Percentiles rank a stretch among this genome's conserved stretches.
These are phyloP conservation scores for Ruditapes philippinarum DNA, from an alignment of 1,140 invertebrate genomes.

Conservation along the genomic window DNA sequence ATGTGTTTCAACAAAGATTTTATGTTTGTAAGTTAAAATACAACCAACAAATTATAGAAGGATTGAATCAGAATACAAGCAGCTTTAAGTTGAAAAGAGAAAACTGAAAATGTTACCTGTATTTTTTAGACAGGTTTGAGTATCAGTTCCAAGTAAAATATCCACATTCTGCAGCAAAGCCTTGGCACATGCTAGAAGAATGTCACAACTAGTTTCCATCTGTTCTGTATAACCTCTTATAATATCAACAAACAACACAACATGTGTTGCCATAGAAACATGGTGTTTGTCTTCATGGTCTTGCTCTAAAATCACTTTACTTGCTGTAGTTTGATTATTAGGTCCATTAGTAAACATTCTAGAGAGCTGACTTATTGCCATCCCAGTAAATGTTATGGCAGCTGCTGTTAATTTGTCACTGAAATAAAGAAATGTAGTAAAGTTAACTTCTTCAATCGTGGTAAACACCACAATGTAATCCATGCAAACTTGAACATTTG, in stretches of 20 bases:
- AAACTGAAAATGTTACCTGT: background rate
- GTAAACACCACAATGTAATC: too few relatives aligned
- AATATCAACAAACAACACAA: background rate
- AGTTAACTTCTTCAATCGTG: too few relatives aligned
- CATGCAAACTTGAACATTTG: too few relatives aligned
- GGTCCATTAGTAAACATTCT: background rate
- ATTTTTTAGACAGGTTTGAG: background rate
- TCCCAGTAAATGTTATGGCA: background rate
- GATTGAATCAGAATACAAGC: too few relatives aligned
- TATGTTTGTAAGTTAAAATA: too few relatives aligned
- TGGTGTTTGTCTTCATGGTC: background rate
- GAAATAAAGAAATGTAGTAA: too few relatives aligned
- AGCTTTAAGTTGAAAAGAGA: too few relatives aligned
- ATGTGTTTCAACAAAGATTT: too few relatives aligned
- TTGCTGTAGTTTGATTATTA: background rate
- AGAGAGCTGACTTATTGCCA: background rate
- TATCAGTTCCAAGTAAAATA: background rate
- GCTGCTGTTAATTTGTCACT: conserved; percentile 6
- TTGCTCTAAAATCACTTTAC: background rate
- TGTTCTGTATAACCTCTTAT: conserved; percentile 8
- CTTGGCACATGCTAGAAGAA: conserved; percentile 40
- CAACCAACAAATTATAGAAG: too few relatives aligned
- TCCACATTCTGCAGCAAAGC: conserved; percentile 2
- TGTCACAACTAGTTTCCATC: conserved; percentile 23
- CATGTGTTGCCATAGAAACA: background rate